Conservation (phyloP, 2,797 vertebrate species). For the Neosilurus mollespiculum region DNA sequence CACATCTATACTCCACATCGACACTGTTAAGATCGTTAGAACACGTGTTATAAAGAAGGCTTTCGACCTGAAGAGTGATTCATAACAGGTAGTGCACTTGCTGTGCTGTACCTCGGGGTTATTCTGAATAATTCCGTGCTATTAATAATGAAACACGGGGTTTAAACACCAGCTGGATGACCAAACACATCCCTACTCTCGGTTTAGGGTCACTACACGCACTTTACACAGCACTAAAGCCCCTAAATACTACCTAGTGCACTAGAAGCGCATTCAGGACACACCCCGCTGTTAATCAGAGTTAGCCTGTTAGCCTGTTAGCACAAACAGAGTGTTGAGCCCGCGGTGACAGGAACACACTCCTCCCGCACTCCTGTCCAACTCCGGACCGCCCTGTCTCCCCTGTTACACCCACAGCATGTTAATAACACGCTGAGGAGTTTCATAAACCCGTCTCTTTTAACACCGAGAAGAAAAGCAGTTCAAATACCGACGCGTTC, state of each 20-base stretch:
- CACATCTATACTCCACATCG: neutral
- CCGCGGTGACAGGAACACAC: neutral
- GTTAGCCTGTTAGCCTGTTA: slow-evolving; percentile 5
- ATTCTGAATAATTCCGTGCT: neutral
- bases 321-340: neutral
- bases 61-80: neutral
- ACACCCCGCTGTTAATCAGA: neutral
- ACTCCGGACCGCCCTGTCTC: too few species aligned
- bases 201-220: neutral
- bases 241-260: neutral
- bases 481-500: slow-evolving; percentile 65
- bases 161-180: neutral
- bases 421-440: neutral
- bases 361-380: too few species aligned
- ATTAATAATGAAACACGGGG: neutral
- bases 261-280: neutral
- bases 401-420: neutral
- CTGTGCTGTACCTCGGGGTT: too few species aligned
- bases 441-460: too few species aligned
- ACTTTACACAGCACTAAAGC: neutral
- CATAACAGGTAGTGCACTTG: neutral
- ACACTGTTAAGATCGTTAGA: neutral
- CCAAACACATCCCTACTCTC: neutral
- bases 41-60: neutral
- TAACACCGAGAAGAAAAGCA: slow-evolving; percentile 37